Conservation (phyloP, 2,797 vertebrate genomes). For the Nannoperca obscura region DNA sequence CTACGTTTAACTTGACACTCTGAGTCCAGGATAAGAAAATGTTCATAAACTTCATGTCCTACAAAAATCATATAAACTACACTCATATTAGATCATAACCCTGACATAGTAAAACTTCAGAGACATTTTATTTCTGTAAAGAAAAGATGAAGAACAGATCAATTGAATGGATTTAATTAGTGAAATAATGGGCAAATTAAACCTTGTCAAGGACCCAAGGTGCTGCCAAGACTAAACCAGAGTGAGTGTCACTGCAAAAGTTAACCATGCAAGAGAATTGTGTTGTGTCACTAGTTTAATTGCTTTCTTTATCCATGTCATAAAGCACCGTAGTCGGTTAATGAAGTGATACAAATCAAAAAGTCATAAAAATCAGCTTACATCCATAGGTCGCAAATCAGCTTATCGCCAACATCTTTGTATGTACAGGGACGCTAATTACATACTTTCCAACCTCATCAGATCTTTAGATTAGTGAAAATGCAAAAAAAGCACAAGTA, state of each 20-base stretch:
- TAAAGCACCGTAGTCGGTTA: constrained; percentile 35
- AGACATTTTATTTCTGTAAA: background rate
- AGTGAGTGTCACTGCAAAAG: constrained; percentile 18
- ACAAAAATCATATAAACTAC: background rate
- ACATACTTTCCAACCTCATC: background rate
- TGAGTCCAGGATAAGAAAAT: background rate
- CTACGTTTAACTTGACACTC: background rate
- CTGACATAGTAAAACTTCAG: background rate
- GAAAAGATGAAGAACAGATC: background rate
- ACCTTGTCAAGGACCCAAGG: background rate
- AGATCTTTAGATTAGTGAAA: constrained; percentile 3
- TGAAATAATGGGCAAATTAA: constrained; percentile 2
- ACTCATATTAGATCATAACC: background rate
- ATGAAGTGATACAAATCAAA: constrained; percentile 35
- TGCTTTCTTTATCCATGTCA: constrained; percentile 22
- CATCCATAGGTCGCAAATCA: constrained; percentile 54
- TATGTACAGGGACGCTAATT: background rate
- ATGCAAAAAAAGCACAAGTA: background rate
- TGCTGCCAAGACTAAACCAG: background rate
- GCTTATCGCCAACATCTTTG: constrained; percentile 16
- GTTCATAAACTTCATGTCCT: background rate
- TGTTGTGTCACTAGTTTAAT: constrained; percentile 13
- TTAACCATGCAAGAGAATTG: constrained; percentile 13
- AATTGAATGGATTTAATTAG: background rate
- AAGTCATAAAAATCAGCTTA: constrained; percentile 22